Percentiles rank a stretch among this genome's conserved stretches.
Conservation (phyloP, 2,888 invertebrate species). For the Gari tellinella region DNA sequence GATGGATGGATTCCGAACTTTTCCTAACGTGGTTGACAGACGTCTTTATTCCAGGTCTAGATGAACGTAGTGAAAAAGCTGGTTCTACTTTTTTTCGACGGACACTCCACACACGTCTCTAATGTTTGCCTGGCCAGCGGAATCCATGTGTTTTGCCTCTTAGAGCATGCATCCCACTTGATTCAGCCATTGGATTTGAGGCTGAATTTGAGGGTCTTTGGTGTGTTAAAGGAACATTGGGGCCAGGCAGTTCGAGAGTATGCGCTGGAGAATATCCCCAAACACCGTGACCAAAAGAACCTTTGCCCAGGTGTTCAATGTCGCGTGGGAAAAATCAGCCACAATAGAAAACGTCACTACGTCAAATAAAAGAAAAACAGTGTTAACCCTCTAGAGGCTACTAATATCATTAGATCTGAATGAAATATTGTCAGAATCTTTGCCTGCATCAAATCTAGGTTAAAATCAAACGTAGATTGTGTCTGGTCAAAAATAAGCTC, state of each 20-base stretch:
- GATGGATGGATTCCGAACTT: constrained; percentile 37
- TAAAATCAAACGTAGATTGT: no score
- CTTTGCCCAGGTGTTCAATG: constrained; percentile 37
- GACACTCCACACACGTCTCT: constrained; percentile 33
- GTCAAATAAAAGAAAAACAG: no score
- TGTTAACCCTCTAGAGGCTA: no score
- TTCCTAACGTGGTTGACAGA: constrained; percentile 30
- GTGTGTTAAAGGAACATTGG: constrained; percentile 45
- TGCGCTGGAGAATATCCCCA: constrained; percentile 16
- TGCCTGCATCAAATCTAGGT: no score
- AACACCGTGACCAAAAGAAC: constrained; percentile 29
- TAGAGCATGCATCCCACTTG: constrained; percentile 50
- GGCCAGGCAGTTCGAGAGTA: constrained; percentile 23
- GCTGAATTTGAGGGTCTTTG: constrained; percentile 39
- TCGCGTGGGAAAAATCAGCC: constrained; percentile 25
- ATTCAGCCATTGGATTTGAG: constrained; percentile 52
- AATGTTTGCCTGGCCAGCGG: constrained; percentile 25
- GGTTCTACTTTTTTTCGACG: constrained; percentile 35
- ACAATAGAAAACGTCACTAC: constrained; percentile 14
- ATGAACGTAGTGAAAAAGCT: constrained; percentile 17
- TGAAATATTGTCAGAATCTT: no score
- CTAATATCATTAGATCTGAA: no score
- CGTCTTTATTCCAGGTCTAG: constrained; percentile 23
- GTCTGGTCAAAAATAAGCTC: no score
- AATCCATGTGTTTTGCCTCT: constrained; percentile 41